Base-by-base conservation (phyloP, 2,888 invertebrate species). In the Leucania comma region DNA sequence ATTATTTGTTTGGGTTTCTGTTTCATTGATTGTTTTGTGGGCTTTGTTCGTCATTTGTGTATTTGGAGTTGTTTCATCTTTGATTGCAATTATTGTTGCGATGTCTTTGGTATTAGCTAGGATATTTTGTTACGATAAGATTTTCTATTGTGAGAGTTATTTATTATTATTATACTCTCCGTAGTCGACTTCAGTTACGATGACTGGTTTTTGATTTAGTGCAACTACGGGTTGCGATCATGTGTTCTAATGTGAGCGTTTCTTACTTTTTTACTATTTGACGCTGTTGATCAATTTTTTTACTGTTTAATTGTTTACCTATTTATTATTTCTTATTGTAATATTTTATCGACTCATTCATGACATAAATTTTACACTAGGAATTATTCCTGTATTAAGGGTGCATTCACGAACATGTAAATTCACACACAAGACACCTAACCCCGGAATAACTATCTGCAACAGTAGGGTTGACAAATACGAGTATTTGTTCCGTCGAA, bases 1-100 rank as follows among this genome's bases (percentile, higher is more conserved):
- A 76, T 82, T 60, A 46, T 71, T 78, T 73, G 60, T 68, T 78
- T 68, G n/a, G 60, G 61, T 67, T 53, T 67, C 35, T 38, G n/a
- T 59, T 83, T 56, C 32, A 67, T 66, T 68, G 75, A 68, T 53
- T 67, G 54, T 46, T 67, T 67, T 78, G 51, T 51, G 26, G 53
- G 24, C 24, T 50, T 56, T 53, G 10, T 61, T 68, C 14, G 29
- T 51, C 57, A 48, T 75, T 64, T 78, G 22, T 29, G 12, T 26
- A 48, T 53, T 48, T 48, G 32, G 29, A 17, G 29, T 68, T 69
- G n/a, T 26, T 20, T 48, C 29, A 22, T 58, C 17, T 48, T 58
- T 67, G 12, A 32, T 48, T 68, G 20, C 26, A 26, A 26, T 14
- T 56, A 17, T 29, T 57, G 35, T 78, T 51, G 56, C 6, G 51